phyloP scores from a whole-genome alignment of 1,140 invertebrate genomes.

The Drosophila navojoa region DNA sequence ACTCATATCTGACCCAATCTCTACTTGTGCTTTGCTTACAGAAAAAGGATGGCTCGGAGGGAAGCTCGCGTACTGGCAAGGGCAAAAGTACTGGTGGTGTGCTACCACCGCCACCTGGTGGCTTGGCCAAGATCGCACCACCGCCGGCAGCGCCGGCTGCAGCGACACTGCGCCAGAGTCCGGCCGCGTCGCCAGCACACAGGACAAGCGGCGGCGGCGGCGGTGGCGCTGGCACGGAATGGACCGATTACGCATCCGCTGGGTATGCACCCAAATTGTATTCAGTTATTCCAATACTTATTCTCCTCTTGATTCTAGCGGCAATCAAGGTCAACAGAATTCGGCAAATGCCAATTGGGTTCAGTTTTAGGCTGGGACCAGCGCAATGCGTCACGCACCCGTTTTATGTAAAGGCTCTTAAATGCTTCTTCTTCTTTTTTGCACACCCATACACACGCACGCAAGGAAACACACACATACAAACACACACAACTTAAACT shows the following conservation, averaged over 20 bases:
- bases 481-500: conserved; percentile 18
- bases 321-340: conserved; percentile 84
- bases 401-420: conserved; percentile 42
- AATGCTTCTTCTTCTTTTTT: conserved; percentile 19
- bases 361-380: conserved; percentile 86
- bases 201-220: conserved; percentile 84
- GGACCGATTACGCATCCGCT: conserved; percentile 92
- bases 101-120: conserved; percentile 81
- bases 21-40: conserved; percentile 69
- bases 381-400: conserved; percentile 40
- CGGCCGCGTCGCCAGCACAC: conserved; percentile 89
- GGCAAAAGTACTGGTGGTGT: conserved; percentile 83
- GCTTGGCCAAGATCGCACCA: conserved; percentile 89
- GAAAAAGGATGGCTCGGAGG: conserved; percentile 95
- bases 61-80: conserved; percentile 86
- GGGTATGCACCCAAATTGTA: conserved; percentile 79
- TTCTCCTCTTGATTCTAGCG: conserved; percentile 69
- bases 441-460: conserved; percentile 13
- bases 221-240: conserved; percentile 85
- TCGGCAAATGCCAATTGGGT: conserved; percentile 89
- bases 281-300: too few relatives aligned
- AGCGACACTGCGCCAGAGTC: conserved; percentile 86
- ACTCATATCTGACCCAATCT: too few relatives aligned
- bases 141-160: conserved; percentile 92
- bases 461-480: background rate